phyloP scores from a whole-genome alignment of 2,113 vertebrate species.

The Acanthochromis polyacanthus region DNA sequence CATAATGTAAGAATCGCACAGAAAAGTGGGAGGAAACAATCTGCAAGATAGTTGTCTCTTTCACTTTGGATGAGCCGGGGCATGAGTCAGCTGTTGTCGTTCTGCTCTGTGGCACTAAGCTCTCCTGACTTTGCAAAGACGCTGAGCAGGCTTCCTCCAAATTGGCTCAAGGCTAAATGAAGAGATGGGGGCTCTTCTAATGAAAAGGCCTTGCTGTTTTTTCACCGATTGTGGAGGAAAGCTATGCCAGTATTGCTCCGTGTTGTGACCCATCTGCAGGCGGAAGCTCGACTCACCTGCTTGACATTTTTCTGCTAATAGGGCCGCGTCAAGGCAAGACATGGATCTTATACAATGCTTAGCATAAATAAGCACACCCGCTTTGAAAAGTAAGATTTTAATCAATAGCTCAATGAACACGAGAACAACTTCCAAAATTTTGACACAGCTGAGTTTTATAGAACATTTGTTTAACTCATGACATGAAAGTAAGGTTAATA shows the following conservation, averaged over 20 bases:
- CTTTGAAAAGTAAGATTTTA: no score
- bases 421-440: no score
- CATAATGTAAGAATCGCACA: slow-evolving; percentile 25
- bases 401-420: no score
- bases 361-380: no score
- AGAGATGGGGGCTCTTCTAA: slow-evolving; percentile 16
- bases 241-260: slow-evolving; percentile 12
- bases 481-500: no score
- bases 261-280: slow-evolving; percentile 8
- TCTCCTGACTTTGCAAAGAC: slow-evolving; percentile 50
- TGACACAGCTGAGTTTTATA: no score
- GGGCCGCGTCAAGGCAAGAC: slow-evolving; percentile 5
- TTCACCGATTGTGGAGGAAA: slow-evolving; percentile 11
- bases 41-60: slow-evolving; percentile 30
- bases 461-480: no score
- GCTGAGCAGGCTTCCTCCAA: slow-evolving; percentile 54
- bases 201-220: slow-evolving; percentile 20
- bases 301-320: slow-evolving; percentile 2
- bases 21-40: slow-evolving; percentile 1
- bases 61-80: slow-evolving; percentile 35
- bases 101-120: slow-evolving; percentile 27
- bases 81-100: slow-evolving; percentile 64
- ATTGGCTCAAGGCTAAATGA: slow-evolving; percentile 46
- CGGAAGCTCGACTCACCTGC: slow-evolving; percentile 6
- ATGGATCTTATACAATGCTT: neutral